phyloP scores from a whole-genome alignment of 2,888 invertebrate genomes.

The Thymelicus lineola region DNA sequence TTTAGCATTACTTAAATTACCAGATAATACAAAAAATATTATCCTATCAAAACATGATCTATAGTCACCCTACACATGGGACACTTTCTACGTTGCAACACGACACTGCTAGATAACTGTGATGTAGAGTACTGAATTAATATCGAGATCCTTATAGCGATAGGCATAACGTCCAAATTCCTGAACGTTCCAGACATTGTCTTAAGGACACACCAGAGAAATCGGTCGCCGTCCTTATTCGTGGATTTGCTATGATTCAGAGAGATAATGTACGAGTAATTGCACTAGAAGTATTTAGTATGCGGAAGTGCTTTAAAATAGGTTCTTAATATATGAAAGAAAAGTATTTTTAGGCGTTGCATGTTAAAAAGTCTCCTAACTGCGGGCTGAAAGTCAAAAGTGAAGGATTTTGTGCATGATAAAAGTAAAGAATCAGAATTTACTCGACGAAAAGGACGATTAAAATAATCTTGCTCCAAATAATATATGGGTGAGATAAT shows the following conservation, averaged over 20 bases:
- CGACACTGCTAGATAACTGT: slow-evolving; percentile 61
- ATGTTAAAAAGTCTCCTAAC: too few species aligned
- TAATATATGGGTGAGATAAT: too few species aligned
- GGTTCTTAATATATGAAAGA: not conserved
- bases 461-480: too few species aligned
- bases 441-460: too few species aligned
- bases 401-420: too few species aligned
- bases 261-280: slow-evolving; percentile 33
- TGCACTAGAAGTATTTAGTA: slow-evolving; percentile 9
- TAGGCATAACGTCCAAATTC: slow-evolving; percentile 56
- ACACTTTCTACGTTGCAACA: slow-evolving; percentile 73
- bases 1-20: not conserved
- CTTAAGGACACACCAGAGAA: slow-evolving; percentile 61
- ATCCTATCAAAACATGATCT: slow-evolving; percentile 38
- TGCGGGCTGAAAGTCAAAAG: too few species aligned
- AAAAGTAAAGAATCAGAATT: too few species aligned
- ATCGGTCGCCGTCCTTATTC: slow-evolving; percentile 61
- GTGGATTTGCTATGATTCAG: slow-evolving; percentile 48
- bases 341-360: too few species aligned
- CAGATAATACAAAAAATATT: not conserved
- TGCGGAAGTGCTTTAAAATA: slow-evolving; percentile 12
- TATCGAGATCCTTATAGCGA: slow-evolving; percentile 50
- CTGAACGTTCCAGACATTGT: slow-evolving; percentile 46
- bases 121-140: slow-evolving; percentile 38
- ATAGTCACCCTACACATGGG: slow-evolving; percentile 60